phyloP scores from a whole-genome alignment of 2,888 invertebrate species.

The Crocallis elinguaria region DNA sequence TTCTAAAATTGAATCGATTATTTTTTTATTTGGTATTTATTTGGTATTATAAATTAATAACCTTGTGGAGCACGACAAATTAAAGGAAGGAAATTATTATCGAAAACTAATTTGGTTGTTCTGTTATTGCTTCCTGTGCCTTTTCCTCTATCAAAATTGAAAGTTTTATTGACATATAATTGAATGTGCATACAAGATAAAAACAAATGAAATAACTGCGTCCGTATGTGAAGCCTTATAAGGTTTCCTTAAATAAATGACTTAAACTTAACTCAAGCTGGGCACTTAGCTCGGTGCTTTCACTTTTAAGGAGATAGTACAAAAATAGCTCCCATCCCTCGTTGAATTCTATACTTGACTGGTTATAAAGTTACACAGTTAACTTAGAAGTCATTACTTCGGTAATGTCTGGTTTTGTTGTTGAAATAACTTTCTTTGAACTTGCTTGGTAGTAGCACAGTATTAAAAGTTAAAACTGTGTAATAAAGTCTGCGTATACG shows the following conservation, averaged over 20 bases:
- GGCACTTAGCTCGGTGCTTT: background rate
- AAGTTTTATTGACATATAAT: too few relatives aligned
- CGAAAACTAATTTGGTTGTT: background rate
- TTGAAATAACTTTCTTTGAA: background rate
- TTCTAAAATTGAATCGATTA: too few relatives aligned
- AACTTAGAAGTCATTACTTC: background rate
- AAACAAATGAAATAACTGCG: background rate
- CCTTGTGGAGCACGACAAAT: background rate
- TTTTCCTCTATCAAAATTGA: background rate
- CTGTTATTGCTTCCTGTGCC: background rate
- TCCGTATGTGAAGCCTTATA: too few relatives aligned
- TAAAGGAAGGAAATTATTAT: background rate
- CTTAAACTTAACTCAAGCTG: background rate
- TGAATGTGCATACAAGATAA: background rate
- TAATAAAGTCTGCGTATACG: too few relatives aligned
- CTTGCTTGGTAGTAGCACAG: background rate
- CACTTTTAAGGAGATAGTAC: background rate
- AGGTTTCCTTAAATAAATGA: too few relatives aligned
- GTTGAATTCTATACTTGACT: background rate
- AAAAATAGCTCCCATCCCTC: conserved; percentile 1
- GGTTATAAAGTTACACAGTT: background rate
- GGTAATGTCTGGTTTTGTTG: background rate
- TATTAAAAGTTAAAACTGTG: background rate
- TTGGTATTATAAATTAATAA: too few relatives aligned
- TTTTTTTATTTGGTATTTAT: too few relatives aligned